Percentiles rank a stretch among this genome's conserved stretches.
phyloP scores from a whole-genome alignment of 2,888 invertebrate genomes.

The Apeira syringaria region DNA sequence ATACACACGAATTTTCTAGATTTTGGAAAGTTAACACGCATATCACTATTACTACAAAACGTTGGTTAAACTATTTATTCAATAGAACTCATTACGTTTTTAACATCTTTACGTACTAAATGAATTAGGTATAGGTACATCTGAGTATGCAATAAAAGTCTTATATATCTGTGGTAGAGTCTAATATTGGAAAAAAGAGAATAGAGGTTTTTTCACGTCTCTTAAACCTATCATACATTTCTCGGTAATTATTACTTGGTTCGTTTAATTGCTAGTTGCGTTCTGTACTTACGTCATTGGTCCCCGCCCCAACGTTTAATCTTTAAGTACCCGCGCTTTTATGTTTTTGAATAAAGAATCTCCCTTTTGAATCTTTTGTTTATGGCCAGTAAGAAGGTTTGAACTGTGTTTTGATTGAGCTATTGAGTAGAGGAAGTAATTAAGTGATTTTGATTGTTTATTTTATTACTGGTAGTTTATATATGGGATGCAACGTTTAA shows the following conservation, averaged over 20 bases:
- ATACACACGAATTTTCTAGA: too few relatives aligned
- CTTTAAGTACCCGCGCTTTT: conserved; percentile 34
- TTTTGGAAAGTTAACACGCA: too few relatives aligned
- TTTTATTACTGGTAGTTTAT: conserved; percentile 19
- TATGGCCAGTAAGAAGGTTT: conserved; percentile 64
- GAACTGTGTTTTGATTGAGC: conserved; percentile 60
- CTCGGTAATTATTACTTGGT: conserved; percentile 63
- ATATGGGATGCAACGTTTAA: conserved; percentile 14
- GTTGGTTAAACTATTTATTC: conserved; percentile 14
- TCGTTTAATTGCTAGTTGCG: conserved; percentile 67
- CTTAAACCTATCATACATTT: conserved; percentile 37
- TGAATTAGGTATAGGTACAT: neutral
- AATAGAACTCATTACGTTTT: conserved; percentile 14
- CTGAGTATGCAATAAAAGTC: neutral
- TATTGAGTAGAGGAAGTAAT: conserved; percentile 66
- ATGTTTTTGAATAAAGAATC: conserved; percentile 51
- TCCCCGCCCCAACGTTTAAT: conserved; percentile 62
- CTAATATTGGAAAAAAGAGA: neutral
- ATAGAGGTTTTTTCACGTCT: conserved; percentile 26
- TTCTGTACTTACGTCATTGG: conserved; percentile 65
- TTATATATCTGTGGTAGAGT: neutral
- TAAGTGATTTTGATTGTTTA: conserved; percentile 52
- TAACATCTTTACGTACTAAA: conserved; percentile 1
- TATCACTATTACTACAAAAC: too few relatives aligned
- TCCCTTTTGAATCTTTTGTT: conserved; percentile 56